These are phyloP conservation scores for Exocentrus adspersus DNA, from an alignment of 2,888 invertebrate species.

Conservation along the genomic window DNA sequence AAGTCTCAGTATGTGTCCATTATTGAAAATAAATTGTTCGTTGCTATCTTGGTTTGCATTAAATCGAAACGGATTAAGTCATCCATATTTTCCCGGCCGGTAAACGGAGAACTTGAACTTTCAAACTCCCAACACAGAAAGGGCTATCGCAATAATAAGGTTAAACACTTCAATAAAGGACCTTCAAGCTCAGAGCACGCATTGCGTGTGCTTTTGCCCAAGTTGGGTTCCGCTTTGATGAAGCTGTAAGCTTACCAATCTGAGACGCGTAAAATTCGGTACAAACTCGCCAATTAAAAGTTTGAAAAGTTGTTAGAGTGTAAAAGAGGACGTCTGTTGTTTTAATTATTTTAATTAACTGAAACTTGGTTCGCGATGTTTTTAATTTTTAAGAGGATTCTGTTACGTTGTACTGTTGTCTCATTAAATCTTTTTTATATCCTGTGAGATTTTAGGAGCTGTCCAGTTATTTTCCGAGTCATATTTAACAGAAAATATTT, in stretches of 20 bases:
- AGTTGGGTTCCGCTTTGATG: background rate
- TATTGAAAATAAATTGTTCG: too few relatives aligned
- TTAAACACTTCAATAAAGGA: background rate
- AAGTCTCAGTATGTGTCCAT: too few relatives aligned
- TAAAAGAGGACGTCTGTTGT: background rate
- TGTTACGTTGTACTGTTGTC: too few relatives aligned
- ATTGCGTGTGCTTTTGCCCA: background rate
- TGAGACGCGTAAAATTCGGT: background rate
- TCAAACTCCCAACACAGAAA: background rate
- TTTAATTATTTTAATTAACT: slow-evolving; percentile 3
- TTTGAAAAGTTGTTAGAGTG: background rate
- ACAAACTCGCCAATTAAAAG: background rate
- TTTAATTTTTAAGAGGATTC: background rate
- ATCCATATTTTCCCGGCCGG: too few relatives aligned
- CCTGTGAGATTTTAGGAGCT: too few relatives aligned
- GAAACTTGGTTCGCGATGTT: background rate
- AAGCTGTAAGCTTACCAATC: background rate
- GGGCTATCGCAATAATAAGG: background rate
- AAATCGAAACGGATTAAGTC: too few relatives aligned
- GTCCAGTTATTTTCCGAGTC: too few relatives aligned
- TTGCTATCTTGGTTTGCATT: too few relatives aligned
- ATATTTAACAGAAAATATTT: too few relatives aligned
- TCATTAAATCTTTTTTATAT: too few relatives aligned
- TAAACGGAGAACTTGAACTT: background rate
- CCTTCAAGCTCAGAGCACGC: background rate